Conservation (phyloP, 1,140 invertebrate species). For the Atopsyche davidsoni region DNA sequence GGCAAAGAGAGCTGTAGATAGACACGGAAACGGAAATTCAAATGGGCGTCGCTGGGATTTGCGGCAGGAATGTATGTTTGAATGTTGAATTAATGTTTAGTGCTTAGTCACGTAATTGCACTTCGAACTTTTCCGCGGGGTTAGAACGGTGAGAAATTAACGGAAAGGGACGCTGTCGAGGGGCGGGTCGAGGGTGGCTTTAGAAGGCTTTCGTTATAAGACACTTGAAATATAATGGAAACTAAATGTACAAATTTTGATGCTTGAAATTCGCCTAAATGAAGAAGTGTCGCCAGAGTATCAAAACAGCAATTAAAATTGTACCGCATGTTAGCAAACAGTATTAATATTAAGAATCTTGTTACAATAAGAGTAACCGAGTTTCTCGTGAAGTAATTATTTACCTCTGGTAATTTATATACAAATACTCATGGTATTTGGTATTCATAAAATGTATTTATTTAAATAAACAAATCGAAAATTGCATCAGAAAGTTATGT, state of each 20-base stretch:
- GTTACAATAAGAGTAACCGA: too few relatives aligned
- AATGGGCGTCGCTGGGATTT: conserved; percentile 12
- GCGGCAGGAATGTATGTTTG: conserved; percentile 28
- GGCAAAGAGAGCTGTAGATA: conserved; percentile 2
- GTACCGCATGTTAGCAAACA: too few relatives aligned
- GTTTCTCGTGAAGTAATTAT: too few relatives aligned
- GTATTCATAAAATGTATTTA: not conserved
- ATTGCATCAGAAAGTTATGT: too few relatives aligned
- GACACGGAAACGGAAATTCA: conserved; percentile 2
- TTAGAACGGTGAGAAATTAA: conserved; percentile 21
- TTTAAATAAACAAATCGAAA: not conserved
- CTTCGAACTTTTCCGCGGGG: conserved; percentile 28
- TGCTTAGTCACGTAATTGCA: conserved; percentile 32
- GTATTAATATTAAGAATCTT: too few relatives aligned
- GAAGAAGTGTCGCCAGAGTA: too few relatives aligned
- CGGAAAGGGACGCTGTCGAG: conserved; percentile 9
- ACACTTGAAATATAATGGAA: too few relatives aligned
- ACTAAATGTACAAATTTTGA: too few relatives aligned
- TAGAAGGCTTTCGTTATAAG: conserved; percentile 11
- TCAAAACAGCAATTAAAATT: too few relatives aligned
- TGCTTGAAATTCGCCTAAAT: too few relatives aligned
- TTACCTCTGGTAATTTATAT: too few relatives aligned
- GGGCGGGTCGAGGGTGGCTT: conserved; percentile 5
- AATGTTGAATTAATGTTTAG: conserved; percentile 31
- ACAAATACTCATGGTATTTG: not conserved